Base-by-base conservation (phyloP, 2,888 invertebrate species). In the Agrotis exclamationis region DNA sequence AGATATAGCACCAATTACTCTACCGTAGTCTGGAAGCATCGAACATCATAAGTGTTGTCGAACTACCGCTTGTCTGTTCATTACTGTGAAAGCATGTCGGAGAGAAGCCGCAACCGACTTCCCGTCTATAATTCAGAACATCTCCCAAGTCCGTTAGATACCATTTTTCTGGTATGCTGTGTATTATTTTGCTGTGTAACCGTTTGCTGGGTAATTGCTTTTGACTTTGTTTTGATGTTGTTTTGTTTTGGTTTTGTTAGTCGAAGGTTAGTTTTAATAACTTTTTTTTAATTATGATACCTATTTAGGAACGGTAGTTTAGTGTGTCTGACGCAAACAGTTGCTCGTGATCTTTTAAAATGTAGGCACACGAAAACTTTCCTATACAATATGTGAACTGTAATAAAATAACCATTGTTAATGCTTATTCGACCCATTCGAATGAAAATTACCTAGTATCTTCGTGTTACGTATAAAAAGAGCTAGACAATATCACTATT, bases 31-130 rank as follows among this genome's bases (percentile, higher is more conserved):
- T 74, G 79, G 79, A 84, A 80, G 81, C 88, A 85, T 88, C 87
- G 86, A 78, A 85, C 86, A 85, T 86, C 87, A 87, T 86, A 88
- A 88, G 76, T 59, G 76, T 65, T 84, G 79, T 82, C 86, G 85
- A 84, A 86, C 85, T 72, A 65, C 9, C 67, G 78, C 56, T 80
- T 71, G 76, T 76, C 88, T 79, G 94, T 92, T 94, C 94, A 94
- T 94, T 93, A 92, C 88, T 91, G 88, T 91, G 89, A 95, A 87
- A 95, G 94, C 95, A 89, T 89, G 88, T 92, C 92, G 63, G 72
- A 56, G 53, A 54, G 87, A 89, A 86, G 85, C 69, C 74, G 70
- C 78, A 70, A 67, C 77, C 68, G 70, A 79, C 75, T 83, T 65
- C 76, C 80, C 54, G 71, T 93, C 82, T 88, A 94, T 93, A 94